Evolutionary conservation across 2,113 vertebrate genomes (phyloP), one percentile per base, ranked within the genome.

Genomic region (Syrmaticus mikado): DNA sequence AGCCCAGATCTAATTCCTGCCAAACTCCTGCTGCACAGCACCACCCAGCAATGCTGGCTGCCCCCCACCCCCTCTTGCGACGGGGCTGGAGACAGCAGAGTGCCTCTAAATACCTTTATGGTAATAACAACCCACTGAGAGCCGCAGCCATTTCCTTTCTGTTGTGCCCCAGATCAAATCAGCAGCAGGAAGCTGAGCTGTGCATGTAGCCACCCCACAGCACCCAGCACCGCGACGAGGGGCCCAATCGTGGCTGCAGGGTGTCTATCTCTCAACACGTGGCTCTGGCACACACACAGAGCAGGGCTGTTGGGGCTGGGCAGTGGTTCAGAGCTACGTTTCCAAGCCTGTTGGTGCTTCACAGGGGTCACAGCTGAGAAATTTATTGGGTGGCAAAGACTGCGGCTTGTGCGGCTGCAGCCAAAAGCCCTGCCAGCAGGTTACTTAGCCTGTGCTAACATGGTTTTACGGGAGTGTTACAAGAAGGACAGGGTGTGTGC

Each of bases 381-480:
- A 92, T 94, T 92, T 90, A 92, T 75, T 75, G 80, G 71, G 89
- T 89, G 87, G 87, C 85, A 55, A 83, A 92, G 70, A 70, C 34
- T 57, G 8, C 9, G 27, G 17, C 58, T 41, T 10, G 52, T 13
- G 3, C 7, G 40, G 81, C 62, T 87, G 78, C 85, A 71, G 92
- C 70, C 78, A 72, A 4, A 25, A 83, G 55, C 75, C 28, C 64
- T n/a, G 82, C 82, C 87, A 95, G 94, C 60, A 45, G 8, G 8
- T 43, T 36, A 32, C 81, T 86, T 27, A 82, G 76, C 70, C 75
- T 27, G n/a, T 11, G 8, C 45, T 95, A 90, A 86, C 65, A 60
- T 0, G 28, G 68, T 19, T 87, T 83, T 90, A 72, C 1, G 1
- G 80, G 79, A 86, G 87, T 41, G 61, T 57, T 79, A 74, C 32